Percentiles rank a stretch among this genome's conserved stretches.
phyloP scores from a whole-genome alignment of 1,140 invertebrate genomes.

The Asobara japonica region DNA sequence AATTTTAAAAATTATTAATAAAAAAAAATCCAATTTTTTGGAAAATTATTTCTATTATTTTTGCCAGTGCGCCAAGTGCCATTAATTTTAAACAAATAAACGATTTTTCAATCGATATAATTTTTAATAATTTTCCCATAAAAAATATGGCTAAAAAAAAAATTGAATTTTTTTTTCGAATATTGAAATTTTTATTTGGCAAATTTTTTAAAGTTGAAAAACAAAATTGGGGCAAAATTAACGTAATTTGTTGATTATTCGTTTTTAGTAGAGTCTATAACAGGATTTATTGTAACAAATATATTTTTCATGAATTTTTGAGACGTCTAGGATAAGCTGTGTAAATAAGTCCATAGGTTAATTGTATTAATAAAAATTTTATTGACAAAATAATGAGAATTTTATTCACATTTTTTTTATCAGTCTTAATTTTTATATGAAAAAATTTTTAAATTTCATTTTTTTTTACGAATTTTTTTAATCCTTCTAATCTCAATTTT shows the following conservation, averaged over 20 bases:
- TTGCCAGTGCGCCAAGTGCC: conserved; percentile 60
- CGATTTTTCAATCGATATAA: too few species aligned
- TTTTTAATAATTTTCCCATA: neutral
- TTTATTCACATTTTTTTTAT: neutral
- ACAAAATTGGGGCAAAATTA: neutral
- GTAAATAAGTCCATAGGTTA: conserved; percentile 15
- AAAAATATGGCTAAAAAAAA: neutral
- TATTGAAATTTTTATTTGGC: neutral
- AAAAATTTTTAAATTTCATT: too few species aligned
- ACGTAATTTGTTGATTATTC: conserved; percentile 9
- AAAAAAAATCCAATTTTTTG: neutral
- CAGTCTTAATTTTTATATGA: neutral
- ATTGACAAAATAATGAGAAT: neutral
- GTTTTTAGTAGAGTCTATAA: conserved; percentile 10
- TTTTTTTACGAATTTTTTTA: too few species aligned
- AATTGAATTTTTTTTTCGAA: neutral
- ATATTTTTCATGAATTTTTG: conserved; percentile 2
- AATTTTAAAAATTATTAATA: conserved; percentile 2
- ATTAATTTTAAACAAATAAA: too few species aligned
- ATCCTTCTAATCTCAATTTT: too few species aligned
- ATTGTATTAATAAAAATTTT: neutral
- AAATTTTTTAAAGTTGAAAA: neutral
- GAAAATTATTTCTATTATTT: conserved; percentile 17
- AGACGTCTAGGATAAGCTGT: neutral
- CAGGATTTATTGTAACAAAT: neutral